A percentile compares a stretch with the other conserved stretches of the same genome.
Conservation (phyloP, 2,888 invertebrate genomes). For the Sylvicola cinctus region DNA sequence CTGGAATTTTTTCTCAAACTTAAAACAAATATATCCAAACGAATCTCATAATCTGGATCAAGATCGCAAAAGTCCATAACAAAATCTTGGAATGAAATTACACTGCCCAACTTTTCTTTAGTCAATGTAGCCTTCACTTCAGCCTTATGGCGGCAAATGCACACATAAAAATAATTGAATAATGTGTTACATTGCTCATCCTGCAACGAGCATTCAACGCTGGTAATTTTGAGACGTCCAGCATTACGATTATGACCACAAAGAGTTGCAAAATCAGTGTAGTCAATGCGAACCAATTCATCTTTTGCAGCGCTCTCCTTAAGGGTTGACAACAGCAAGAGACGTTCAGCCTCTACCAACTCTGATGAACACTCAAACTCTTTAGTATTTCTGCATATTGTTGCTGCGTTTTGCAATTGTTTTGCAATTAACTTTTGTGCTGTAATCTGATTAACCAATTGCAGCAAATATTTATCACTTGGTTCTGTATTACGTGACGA, state of each 20-base stretch:
- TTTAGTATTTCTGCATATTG: constrained; percentile 25
- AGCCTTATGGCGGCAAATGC: constrained; percentile 12
- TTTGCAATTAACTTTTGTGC: constrained; percentile 13
- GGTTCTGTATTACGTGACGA: not conserved
- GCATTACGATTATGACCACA: constrained; percentile 1
- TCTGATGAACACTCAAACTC: constrained; percentile 27
- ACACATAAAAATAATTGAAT: constrained; percentile 23
- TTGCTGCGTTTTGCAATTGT: constrained; percentile 27
- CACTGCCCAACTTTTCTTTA: no score
- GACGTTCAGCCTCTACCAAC: constrained; percentile 29
- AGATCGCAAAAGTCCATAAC: constrained; percentile 20
- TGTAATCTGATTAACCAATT: constrained; percentile 7
- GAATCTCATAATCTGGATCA: constrained; percentile 21
- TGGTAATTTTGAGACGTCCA: constrained; percentile 14
- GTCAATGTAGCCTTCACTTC: constrained; percentile 11
- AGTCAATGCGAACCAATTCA: constrained; percentile 6
- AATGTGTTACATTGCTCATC: constrained; percentile 18
- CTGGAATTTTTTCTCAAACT: constrained; percentile 18
- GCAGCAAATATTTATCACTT: not conserved
- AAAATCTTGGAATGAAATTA: constrained; percentile 16
- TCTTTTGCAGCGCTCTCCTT: constrained; percentile 8
- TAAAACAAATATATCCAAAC: constrained; percentile 27
- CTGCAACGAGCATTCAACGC: constrained; percentile 17
- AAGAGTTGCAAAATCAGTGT: not conserved
- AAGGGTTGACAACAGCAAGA: constrained; percentile 23